Conservation (phyloP, 2,888 invertebrate genomes). For the Leucania comma region DNA sequence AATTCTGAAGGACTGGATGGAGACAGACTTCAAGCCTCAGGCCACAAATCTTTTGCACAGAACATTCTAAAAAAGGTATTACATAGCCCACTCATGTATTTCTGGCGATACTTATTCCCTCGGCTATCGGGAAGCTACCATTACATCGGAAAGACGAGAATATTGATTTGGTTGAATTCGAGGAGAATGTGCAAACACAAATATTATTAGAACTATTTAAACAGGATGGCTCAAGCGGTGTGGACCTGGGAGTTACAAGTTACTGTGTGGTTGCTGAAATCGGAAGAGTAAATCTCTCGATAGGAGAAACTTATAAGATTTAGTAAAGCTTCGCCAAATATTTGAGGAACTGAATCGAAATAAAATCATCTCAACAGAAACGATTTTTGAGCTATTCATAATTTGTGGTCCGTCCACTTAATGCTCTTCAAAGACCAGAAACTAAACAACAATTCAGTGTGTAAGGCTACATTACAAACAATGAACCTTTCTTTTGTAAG, state of each 20-base stretch:
- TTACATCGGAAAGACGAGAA: constrained; percentile 28
- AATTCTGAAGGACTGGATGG: constrained; percentile 18
- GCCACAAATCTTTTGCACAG: constrained; percentile 33
- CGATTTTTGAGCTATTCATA: background rate
- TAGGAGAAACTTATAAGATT: background rate
- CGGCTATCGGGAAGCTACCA: constrained; percentile 7
- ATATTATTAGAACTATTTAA: constrained; percentile 32
- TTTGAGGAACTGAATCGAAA: background rate
- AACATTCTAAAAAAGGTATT: constrained; percentile 43
- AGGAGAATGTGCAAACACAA: constrained; percentile 32
- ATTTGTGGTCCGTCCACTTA: background rate
- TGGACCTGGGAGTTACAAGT: constrained; percentile 19
- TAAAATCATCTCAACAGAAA: background rate
- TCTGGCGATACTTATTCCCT: constrained; percentile 1
- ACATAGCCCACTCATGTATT: constrained; percentile 28
- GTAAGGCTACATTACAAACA: constrained; percentile 33
- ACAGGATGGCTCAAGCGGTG: constrained; percentile 24
- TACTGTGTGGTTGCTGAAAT: background rate
- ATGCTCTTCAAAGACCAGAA: constrained; percentile 1
- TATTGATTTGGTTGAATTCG: constrained; percentile 45
- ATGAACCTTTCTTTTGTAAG: constrained; percentile 40
- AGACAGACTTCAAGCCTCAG: constrained; percentile 29
- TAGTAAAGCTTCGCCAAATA: background rate
- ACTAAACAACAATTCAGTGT: constrained; percentile 23
- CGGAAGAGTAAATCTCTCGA: constrained; percentile 17